phyloP scores from a whole-genome alignment of 2,797 vertebrate genomes.

The Podarcis lilfordi region DNA sequence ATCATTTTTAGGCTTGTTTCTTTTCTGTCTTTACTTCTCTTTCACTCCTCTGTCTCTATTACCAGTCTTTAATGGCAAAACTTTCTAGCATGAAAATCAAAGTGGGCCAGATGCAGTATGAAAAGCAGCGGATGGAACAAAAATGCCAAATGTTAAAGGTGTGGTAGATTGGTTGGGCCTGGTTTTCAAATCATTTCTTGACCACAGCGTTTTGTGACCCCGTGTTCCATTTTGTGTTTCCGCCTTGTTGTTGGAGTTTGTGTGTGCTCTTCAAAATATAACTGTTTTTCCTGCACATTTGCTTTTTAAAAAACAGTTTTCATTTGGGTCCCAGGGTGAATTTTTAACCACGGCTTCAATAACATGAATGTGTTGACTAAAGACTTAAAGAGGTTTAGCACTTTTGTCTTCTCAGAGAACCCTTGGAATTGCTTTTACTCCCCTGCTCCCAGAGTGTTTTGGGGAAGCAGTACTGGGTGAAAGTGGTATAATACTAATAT shows the following conservation, averaged over 20 bases:
- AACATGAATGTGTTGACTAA: background rate
- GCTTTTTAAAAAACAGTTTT: background rate
- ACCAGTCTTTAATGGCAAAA: conserved; percentile 97
- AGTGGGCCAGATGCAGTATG: conserved; percentile 98
- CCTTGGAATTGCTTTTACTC: background rate
- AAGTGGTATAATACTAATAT: background rate
- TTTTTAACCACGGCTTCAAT: background rate
- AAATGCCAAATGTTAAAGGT: conserved; percentile 93
- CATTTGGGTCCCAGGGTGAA: background rate
- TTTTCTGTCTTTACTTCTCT: conserved; percentile 79
- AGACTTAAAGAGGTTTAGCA: background rate
- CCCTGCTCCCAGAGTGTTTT: background rate
- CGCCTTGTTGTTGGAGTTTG: conserved; percentile 39
- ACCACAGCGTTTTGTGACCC: background rate
- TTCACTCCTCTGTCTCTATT: conserved; percentile 80
- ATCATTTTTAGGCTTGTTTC: conserved; percentile 63
- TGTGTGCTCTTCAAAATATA: background rate
- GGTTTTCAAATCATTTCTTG: conserved; percentile 46
- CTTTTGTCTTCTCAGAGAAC: background rate
- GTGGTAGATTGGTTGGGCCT: conserved; percentile 77
- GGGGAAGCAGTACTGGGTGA: background rate
- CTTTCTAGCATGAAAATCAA: conserved; percentile 99
- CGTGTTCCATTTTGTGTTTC: conserved; percentile 62
- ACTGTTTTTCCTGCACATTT: background rate
- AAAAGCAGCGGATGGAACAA: conserved; percentile 95